Percentiles rank a stretch among this genome's conserved stretches.
Evolutionary conservation across 2,888 invertebrate genomes (phyloP).

Genomic region (Megamerina dolium): DNA sequence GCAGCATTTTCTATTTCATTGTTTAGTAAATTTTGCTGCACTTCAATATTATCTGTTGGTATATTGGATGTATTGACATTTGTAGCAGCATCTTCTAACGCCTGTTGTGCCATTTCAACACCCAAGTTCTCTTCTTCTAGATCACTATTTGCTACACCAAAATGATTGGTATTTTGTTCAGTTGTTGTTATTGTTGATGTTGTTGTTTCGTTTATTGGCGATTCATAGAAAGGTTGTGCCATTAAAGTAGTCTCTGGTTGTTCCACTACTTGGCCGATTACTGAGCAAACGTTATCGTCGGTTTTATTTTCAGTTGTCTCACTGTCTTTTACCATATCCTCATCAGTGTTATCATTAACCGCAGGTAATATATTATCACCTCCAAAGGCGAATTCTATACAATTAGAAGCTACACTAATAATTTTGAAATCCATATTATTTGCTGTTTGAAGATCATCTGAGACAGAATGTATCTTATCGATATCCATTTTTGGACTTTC

Average conservation of each 20-base stretch:
- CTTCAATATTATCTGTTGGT: slow-evolving; percentile 23
- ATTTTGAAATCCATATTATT: neutral
- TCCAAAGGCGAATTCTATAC: neutral
- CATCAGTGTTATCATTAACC: neutral
- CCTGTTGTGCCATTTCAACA: neutral
- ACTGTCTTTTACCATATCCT: too few species aligned
- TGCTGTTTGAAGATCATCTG: too few species aligned
- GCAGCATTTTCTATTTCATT: slow-evolving; percentile 23
- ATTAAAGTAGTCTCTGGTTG: too few species aligned
- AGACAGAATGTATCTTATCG: too few species aligned
- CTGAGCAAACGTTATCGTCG: too few species aligned
- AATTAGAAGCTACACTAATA: neutral
- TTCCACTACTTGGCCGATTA: too few species aligned
- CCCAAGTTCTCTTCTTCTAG: neutral
- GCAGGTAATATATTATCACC: neutral
- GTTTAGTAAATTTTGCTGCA: slow-evolving; percentile 33
- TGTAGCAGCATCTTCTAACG: neutral
- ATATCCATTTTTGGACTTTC: too few species aligned
- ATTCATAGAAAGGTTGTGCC: too few species aligned
- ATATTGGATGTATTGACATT: neutral
- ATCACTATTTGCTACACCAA: neutral
- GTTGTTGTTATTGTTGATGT: too few species aligned
- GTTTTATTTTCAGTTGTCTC: too few species aligned
- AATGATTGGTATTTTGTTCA: too few species aligned
- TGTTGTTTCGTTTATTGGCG: too few species aligned